Conservation (phyloP, 2,113 vertebrate genomes). For the Myanophis thanlyinensis region DNA sequence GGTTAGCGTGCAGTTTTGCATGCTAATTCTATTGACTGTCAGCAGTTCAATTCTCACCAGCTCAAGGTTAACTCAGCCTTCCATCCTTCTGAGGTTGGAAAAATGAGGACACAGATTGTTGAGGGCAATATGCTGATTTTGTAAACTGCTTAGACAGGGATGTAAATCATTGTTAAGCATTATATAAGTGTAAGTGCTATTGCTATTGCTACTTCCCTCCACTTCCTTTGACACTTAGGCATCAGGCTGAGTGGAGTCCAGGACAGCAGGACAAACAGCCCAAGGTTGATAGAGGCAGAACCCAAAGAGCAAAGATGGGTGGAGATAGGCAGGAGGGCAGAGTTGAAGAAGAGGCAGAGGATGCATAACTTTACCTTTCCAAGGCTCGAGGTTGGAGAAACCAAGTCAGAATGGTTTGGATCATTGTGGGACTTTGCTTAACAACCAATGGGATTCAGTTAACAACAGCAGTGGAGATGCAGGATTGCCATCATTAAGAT, state of each 20-base stretch:
- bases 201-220: background rate
- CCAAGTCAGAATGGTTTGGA: background rate
- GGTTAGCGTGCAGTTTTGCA: background rate
- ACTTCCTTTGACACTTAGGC: background rate
- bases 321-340: background rate
- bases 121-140: background rate
- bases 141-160: background rate
- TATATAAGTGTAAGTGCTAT: background rate
- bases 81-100: background rate
- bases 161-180: background rate
- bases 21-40: background rate
- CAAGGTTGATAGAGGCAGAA: background rate
- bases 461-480: background rate
- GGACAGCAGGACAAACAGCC: background rate
- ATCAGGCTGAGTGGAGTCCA: background rate
- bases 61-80: background rate
- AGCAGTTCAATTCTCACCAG: background rate
- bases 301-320: background rate
- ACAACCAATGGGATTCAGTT: background rate
- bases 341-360: background rate
- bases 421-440: background rate
- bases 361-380: background rate
- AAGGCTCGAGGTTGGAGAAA: background rate
- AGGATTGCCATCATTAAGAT: background rate
- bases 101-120: background rate